Percentiles rank a stretch among this genome's conserved stretches.
Evolutionary conservation across 2,113 vertebrate species (phyloP).

Genomic region (Petrocephalus microphthalmus): DNA sequence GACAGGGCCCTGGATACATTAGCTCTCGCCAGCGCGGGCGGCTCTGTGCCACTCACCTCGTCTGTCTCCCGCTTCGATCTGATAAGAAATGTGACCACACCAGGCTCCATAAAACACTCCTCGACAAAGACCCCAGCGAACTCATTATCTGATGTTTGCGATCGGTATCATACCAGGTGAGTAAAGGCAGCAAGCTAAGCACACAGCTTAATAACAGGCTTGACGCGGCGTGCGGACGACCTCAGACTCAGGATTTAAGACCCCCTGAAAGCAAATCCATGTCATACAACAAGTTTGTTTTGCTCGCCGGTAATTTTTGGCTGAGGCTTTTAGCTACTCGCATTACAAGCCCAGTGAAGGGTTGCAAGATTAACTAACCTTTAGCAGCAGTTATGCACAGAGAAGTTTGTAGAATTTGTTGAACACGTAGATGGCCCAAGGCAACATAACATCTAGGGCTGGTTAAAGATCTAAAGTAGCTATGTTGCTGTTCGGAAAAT

Average conservation of each 20-base stretch:
- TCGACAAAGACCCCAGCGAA: constrained; percentile 10
- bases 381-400: neutral
- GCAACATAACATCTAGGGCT: neutral
- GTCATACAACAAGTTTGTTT: neutral
- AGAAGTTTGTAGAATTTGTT: neutral
- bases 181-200: neutral
- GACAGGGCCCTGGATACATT: constrained; percentile 10
- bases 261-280: neutral
- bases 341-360: neutral
- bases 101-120: constrained; percentile 22
- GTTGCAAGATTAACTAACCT: neutral
- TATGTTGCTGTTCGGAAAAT: neutral
- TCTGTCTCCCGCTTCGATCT: constrained; percentile 12
- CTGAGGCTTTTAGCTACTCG: constrained; percentile 2
- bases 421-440: neutral
- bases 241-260: neutral
- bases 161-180: constrained; percentile 1
- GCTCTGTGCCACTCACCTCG: neutral
- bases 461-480: neutral
- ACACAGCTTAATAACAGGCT: neutral
- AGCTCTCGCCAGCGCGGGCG: neutral
- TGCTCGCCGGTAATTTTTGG: neutral
- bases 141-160: constrained; percentile 21
- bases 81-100: constrained; percentile 21
- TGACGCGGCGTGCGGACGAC: neutral